Conservation (phyloP, 2,113 vertebrate genomes). For the Excalfactoria chinensis region DNA sequence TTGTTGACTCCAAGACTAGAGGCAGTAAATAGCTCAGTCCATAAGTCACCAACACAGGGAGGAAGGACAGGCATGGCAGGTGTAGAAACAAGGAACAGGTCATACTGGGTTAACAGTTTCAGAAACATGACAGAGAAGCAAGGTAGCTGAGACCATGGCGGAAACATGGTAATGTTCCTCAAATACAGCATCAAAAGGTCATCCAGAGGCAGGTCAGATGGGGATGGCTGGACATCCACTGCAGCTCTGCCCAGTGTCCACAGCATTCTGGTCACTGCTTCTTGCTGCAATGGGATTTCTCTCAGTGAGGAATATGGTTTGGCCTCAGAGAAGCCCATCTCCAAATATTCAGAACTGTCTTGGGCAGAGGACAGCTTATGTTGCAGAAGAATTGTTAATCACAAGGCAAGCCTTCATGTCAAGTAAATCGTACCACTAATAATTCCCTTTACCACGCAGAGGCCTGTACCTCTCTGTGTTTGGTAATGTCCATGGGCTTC, state of each 20-base stretch:
- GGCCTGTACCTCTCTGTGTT: not conserved
- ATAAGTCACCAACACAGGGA: not conserved
- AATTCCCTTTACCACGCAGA: not conserved
- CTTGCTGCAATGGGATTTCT: not conserved
- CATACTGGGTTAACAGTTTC: not conserved
- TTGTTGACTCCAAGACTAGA: constrained; percentile 47
- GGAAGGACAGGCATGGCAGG: constrained; percentile 16
- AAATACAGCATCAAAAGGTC: not conserved
- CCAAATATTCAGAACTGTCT: not conserved
- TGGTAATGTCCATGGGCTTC: not conserved
- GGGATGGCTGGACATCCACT: not conserved
- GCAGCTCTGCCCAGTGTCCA: accelerated
- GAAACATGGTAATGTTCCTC: not conserved
- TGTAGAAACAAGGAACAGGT: not conserved
- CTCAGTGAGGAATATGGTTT: accelerated
- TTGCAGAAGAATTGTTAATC: not conserved
- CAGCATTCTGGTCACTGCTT: not conserved
- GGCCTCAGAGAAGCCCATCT: not conserved
- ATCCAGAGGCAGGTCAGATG: not conserved
- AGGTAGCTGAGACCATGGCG: not conserved
- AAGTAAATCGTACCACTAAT: not conserved
- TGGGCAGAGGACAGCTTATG: accelerated
- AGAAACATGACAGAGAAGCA: not conserved
- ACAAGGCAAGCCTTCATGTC: not conserved
- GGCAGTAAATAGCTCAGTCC: constrained; percentile 54